Evolutionary conservation across 2,888 invertebrate species (phyloP), one percentile per base, ranked within the genome.

Genomic region (Hecatera dysodea): DNA sequence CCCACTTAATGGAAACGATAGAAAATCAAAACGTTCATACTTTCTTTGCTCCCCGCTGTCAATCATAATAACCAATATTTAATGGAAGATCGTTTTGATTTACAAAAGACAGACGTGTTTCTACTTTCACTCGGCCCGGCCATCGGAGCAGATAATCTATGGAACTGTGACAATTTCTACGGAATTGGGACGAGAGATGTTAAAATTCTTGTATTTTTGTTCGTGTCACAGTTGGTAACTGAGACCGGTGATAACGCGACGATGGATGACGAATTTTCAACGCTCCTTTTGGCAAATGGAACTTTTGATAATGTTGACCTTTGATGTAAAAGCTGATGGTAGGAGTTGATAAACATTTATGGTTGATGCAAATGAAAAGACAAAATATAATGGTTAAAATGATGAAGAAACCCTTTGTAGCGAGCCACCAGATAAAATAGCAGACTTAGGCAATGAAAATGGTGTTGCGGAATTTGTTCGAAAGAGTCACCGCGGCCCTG

Each of bases 151-250:
- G 76, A 88, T 88, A 89, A 89, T 88, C 71, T 82, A 81, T 80
- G 83, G 76, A 83, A 83, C 84, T 86, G 87, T 86, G 89, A 92
- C 92, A 92, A 89, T 91, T 90, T 89, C 87, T 83, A 83, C 86
- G 81, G 81, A 89, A 90, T 90, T 89, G 85, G 87, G 87, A 76
- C 81, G 72, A 86, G 83, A 88, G 86, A 89, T 86, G 86, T 65
- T 81, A 86, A 86, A 85, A 85, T 84, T 83, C 57, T 78, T 80
- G 66, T 70, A 68, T 83, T 81, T 73, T 67, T 70, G 27, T 52
- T 73, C 63, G 82, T 77, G 71, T 75, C 80, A 73, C 46, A 69
- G 64, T 77, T 73, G 72, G 59, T n/a, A 36, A 72, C 77, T 81
- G 84, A 69, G 64, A 85, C 84, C 80, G 83, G 82, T 75, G 69